phyloP scores from a whole-genome alignment of 2,113 vertebrate species.

The rabbit (Oryctolagus cuniculus) region DNA sequence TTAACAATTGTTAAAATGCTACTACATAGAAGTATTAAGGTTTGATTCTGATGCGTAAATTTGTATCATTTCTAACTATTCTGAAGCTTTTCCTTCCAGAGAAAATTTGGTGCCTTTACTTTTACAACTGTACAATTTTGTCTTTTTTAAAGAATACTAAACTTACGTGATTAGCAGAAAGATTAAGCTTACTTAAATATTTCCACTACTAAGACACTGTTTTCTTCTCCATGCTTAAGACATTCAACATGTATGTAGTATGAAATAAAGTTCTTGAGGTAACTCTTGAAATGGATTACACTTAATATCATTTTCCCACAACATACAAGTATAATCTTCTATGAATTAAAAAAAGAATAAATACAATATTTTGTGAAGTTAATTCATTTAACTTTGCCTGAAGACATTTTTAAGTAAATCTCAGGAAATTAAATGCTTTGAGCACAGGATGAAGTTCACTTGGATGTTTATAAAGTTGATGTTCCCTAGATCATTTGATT shows the following conservation, averaged over 20 bases:
- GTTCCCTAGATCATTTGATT: constrained; percentile 59
- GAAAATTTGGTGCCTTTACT: background rate
- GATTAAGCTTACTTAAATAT: background rate
- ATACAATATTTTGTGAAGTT: background rate
- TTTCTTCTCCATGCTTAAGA: constrained; percentile 37
- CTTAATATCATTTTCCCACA: background rate
- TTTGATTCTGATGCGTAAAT: background rate
- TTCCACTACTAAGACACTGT: background rate
- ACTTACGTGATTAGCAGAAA: background rate
- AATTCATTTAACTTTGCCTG: constrained; percentile 32
- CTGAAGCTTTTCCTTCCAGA: background rate
- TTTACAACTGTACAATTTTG: background rate
- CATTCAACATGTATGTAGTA: background rate
- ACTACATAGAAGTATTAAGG: background rate
- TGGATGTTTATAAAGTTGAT: constrained; percentile 62
- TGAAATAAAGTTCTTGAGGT: constrained; percentile 22
- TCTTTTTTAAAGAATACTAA: background rate
- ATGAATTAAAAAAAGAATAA: constrained; percentile 1
- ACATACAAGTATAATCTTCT: background rate
- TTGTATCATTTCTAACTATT: background rate
- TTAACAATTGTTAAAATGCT: background rate
- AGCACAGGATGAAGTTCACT: background rate
- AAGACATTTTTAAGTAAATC: constrained; percentile 33
- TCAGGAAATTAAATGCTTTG: constrained; percentile 58
- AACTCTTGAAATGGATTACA: constrained; percentile 29